A percentile compares a stretch with the other conserved stretches of the same genome.
These are phyloP conservation scores for Bombus picipes DNA, from an alignment of 1,140 invertebrate genomes.

Conservation along the genomic window DNA sequence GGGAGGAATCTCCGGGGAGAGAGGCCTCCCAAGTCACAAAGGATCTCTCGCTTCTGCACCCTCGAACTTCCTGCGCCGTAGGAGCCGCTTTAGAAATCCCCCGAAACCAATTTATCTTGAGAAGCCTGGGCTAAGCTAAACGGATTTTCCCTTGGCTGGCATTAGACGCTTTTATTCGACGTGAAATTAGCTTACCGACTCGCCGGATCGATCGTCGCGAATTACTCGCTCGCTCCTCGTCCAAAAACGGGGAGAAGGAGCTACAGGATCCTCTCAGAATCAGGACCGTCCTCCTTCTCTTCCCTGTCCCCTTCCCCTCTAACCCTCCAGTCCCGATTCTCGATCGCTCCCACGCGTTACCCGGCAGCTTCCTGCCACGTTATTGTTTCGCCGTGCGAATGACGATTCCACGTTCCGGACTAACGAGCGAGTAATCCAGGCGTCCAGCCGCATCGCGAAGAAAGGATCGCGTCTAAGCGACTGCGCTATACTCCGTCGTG, in stretches of 20 bases:
- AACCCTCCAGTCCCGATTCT: background rate
- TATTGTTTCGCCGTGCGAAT: slow-evolving; percentile 50
- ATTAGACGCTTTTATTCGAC: slow-evolving; percentile 72
- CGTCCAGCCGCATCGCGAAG: slow-evolving; percentile 39
- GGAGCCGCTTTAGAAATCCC: slow-evolving; percentile 72
- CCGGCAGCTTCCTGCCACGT: slow-evolving; percentile 24
- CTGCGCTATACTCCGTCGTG: background rate
- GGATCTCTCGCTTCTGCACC: slow-evolving; percentile 52
- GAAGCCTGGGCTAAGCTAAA: slow-evolving; percentile 66
- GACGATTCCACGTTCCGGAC: slow-evolving; percentile 14
- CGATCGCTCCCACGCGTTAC: slow-evolving; percentile 36
- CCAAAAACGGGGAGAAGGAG: too few species aligned
- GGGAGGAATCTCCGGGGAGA: slow-evolving; percentile 47
- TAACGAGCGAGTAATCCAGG: slow-evolving; percentile 24
- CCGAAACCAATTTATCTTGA: slow-evolving; percentile 76
- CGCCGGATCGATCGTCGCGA: slow-evolving; percentile 54
- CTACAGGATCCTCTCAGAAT: background rate
- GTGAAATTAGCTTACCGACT: slow-evolving; percentile 71
- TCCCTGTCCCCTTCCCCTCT: too few species aligned
- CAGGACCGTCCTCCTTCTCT: background rate
- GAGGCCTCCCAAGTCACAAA: slow-evolving; percentile 58
- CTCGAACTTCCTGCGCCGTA: slow-evolving; percentile 59
- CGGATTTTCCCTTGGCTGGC: slow-evolving; percentile 69
- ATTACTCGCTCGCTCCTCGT: slow-evolving; percentile 18
- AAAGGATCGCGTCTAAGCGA: slow-evolving; percentile 16